Conservation (phyloP, 2,888 invertebrate species). For the Pandemis corylana region DNA sequence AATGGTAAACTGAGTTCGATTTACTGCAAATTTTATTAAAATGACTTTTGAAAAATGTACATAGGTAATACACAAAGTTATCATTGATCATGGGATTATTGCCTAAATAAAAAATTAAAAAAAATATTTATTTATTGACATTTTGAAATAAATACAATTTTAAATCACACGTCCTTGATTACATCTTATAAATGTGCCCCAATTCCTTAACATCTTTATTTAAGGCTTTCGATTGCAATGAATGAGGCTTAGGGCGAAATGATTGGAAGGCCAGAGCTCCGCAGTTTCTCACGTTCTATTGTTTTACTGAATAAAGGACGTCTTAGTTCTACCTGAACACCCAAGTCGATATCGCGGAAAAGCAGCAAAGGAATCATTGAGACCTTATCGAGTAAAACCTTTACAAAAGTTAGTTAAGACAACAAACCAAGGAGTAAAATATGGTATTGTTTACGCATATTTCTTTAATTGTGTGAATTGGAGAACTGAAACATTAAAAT, state of each 20-base stretch:
- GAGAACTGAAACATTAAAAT: no score
- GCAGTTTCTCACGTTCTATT: conserved; percentile 16
- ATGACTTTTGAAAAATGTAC: no score
- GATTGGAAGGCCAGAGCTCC: conserved; percentile 17
- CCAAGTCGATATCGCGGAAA: conserved; percentile 31
- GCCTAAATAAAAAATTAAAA: no score
- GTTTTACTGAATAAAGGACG: conserved; percentile 31
- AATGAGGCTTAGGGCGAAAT: conserved; percentile 15
- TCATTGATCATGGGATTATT: no score
- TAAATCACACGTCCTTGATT: background rate
- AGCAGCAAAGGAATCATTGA: conserved; percentile 28
- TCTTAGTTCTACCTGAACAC: conserved; percentile 32
- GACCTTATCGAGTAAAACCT: background rate
- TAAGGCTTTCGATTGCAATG: conserved; percentile 4
- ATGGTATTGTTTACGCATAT: no score
- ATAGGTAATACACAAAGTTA: background rate
- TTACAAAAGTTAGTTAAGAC: background rate
- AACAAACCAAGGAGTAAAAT: no score
- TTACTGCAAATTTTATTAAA: no score
- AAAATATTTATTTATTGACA: background rate
- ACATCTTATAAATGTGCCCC: background rate
- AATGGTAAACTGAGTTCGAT: no score
- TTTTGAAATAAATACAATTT: background rate
- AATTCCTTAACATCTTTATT: conserved; percentile 6
- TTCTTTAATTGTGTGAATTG: no score